Evolutionary conservation across 2,113 vertebrate species (phyloP), one percentile per base, ranked within the genome.

Genomic region (Chroicocephalus ridibundus): DNA sequence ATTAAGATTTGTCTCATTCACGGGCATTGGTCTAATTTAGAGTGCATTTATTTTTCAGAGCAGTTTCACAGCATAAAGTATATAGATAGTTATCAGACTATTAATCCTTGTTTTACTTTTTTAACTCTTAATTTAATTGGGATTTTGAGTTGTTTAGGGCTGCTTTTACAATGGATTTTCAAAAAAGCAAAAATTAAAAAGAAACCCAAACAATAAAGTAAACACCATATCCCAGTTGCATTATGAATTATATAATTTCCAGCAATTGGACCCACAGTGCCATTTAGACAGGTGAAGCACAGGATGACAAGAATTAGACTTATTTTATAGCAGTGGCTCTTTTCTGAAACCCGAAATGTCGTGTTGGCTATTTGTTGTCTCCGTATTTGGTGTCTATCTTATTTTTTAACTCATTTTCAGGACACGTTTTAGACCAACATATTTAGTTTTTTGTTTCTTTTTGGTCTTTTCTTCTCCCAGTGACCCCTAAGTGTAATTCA

Each of bases 1-100:
- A 51, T 10, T 79, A 88, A 70, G 21, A 82, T 74, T 70, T 86
- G 15, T 76, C 69, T 97, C 69, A 87, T 96, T 96, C 42, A 62
- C 55, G 34, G 51, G 24, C 77, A 72, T 13, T 68, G 8, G 15
- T 52, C 31, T 93, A 87, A 82, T 70, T 95, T 72, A n/a, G 52
- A 88, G 31, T 76, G 8, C 54, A 68, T 94, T 96, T 96, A 58
- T 96, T 97, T 94, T 96, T 94, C 91, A 93, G 10, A 13, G 20
- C 29, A 72, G 60, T 91, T 97, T 95, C 86, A 76, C 42, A 61
- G 54, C 34, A 80, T 68, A 90, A 66, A 11, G 14, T 77, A 58
- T 64, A 78, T n/a, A 86, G 55, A 49, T 57, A 61, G 25, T 95
- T 96, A 84, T 66, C 58, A 90, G 42, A 70, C 60, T 79, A 86